Percentiles rank a stretch among this genome's conserved stretches.
These are phyloP conservation scores for Eubucco bourcierii DNA, from an alignment of 2,113 vertebrate genomes.

Conservation along the genomic window DNA sequence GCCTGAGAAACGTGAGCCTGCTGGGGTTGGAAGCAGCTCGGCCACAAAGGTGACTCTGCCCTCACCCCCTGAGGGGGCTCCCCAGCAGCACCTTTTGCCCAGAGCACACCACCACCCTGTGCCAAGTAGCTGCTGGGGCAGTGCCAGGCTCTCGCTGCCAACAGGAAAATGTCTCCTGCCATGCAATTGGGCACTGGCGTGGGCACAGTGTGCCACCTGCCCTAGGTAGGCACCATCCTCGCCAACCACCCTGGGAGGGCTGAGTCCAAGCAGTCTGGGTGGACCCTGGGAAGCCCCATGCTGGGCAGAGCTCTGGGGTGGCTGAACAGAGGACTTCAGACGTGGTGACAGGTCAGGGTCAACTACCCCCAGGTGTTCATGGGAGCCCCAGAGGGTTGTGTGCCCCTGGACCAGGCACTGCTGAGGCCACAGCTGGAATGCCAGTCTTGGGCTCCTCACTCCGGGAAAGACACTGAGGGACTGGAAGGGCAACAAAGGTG, in stretches of 20 bases:
- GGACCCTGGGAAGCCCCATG: neutral
- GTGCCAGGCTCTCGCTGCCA: neutral
- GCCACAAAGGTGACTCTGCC: too few relatives aligned
- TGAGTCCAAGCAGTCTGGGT: too few relatives aligned
- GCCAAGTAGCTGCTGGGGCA: neutral
- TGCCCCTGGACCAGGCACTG: too few relatives aligned
- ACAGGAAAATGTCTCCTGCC: neutral
- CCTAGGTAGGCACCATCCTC: neutral
- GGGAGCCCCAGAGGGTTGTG: neutral
- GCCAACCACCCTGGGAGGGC: too few relatives aligned
- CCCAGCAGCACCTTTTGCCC: neutral
- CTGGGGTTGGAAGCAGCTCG: too few relatives aligned
- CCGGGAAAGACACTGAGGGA: too few relatives aligned
- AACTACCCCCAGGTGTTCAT: neutral
- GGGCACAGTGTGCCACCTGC: neutral
- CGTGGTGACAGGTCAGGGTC: neutral
- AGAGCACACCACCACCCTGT: neutral
- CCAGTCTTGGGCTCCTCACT: too few relatives aligned
- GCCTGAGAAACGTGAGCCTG: too few relatives aligned
- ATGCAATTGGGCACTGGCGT: neutral
- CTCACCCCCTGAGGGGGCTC: neutral
- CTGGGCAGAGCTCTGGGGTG: neutral
- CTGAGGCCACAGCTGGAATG: too few relatives aligned
- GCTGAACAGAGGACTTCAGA: neutral
- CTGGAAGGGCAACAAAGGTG: too few relatives aligned